A percentile compares a stretch with the other conserved stretches of the same genome.
These are phyloP conservation scores for Mus minutoides DNA, from an alignment of 2,797 vertebrate species.

Conservation along the genomic window DNA sequence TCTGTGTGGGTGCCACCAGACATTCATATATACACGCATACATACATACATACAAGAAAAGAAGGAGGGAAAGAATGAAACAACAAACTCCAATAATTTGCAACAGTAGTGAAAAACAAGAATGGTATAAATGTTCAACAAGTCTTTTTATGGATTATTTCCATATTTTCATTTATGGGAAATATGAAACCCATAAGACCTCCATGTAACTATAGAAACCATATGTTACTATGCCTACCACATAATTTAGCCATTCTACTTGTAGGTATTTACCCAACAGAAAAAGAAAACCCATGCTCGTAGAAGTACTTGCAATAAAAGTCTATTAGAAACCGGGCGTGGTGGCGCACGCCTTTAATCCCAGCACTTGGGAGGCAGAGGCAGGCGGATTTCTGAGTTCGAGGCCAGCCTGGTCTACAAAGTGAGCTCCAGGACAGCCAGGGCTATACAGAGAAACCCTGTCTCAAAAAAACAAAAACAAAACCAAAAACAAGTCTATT, in stretches of 20 bases:
- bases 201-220: background rate
- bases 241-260: constrained; percentile 3
- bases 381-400: too few relatives aligned
- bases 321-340: background rate
- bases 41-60: background rate
- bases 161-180: background rate
- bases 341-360: too few relatives aligned
- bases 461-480: too few relatives aligned
- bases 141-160: background rate
- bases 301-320: background rate
- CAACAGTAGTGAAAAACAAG: background rate
- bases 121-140: constrained; percentile 36
- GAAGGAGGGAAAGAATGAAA: background rate
- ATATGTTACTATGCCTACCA: background rate
- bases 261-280: background rate
- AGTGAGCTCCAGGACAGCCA: too few relatives aligned
- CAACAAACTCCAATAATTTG: background rate
- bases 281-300: constrained; percentile 19
- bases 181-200: background rate
- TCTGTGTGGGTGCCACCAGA: background rate
- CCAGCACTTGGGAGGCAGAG: too few relatives aligned
- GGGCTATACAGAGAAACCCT: too few relatives aligned
- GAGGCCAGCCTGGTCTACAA: too few relatives aligned
- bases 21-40: too few relatives aligned
- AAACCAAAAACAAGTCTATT: too few relatives aligned